These are phyloP conservation scores for Palythoa caribaeorum DNA, from an alignment of 92 coral and sea anemone genomes.

Conservation along the genomic window DNA sequence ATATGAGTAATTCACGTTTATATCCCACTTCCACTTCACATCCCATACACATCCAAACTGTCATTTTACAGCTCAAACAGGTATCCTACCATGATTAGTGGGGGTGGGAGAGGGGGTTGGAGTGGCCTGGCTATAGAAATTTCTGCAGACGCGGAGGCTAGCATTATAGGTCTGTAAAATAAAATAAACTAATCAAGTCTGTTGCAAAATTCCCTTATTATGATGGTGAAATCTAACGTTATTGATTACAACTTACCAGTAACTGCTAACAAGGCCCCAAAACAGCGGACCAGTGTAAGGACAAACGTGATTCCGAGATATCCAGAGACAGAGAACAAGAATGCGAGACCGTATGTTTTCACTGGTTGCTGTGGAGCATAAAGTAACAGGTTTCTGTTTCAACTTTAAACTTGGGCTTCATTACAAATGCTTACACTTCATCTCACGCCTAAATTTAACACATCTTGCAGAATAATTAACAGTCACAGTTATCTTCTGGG, in stretches of 20 bases:
- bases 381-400: not conserved
- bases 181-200: not conserved
- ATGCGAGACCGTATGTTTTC: conserved; percentile 91
- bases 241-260: conserved; percentile 72
- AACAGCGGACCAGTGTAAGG: conserved; percentile 83
- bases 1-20: too few relatives aligned
- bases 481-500: not conserved
- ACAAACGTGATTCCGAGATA: conserved; percentile 96
- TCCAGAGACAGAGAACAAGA: conserved; percentile 92
- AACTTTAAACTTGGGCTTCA: not conserved
- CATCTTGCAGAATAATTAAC: too few relatives aligned
- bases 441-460: not conserved
- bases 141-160: too few relatives aligned
- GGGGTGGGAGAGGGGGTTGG: too few relatives aligned
- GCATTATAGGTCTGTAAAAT: too few relatives aligned
- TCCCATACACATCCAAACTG: too few relatives aligned
- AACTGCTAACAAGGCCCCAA: conserved; percentile 96
- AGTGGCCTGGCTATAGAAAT: too few relatives aligned
- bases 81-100: too few relatives aligned
- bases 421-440: not conserved
- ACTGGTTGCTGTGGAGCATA: conserved; percentile 74
- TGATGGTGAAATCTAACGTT: not conserved
- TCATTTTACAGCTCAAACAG: too few relatives aligned
- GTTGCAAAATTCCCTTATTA: not conserved
- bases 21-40: too few relatives aligned